Percentiles rank a stretch among this genome's conserved stretches.
Conservation (phyloP, 2,797 vertebrate genomes). For the Okamejei kenojei region DNA sequence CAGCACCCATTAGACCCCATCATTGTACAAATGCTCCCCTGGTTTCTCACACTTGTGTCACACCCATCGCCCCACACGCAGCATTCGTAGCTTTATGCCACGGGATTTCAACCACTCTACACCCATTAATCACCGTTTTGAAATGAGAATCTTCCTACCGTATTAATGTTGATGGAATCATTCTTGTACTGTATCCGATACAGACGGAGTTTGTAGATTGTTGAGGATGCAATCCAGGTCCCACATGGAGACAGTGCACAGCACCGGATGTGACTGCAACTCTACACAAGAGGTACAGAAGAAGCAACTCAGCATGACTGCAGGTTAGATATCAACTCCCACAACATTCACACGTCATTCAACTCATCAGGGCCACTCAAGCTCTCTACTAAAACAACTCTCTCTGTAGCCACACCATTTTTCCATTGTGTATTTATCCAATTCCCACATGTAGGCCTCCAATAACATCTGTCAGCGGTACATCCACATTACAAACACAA, state of each 20-base stretch:
- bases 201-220: conserved; percentile 66
- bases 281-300: conserved; percentile 56
- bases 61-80: background rate
- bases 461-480: no score
- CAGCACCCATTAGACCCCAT: no score
- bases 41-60: background rate
- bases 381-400: no score
- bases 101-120: conserved; percentile 3
- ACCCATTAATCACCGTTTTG: background rate
- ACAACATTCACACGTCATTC: background rate
- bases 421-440: no score
- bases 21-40: no score
- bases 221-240: conserved; percentile 76
- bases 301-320: background rate
- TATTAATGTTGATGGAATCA: conserved; percentile 62
- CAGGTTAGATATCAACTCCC: background rate
- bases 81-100: background rate
- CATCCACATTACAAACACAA: no score
- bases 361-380: no score
- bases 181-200: conserved; percentile 60
- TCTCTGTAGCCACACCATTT: no score
- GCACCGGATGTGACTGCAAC: conserved; percentile 78
- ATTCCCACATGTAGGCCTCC: no score
- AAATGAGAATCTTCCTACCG: conserved; percentile 56
- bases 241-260: conserved; percentile 80